A percentile compares a stretch with the other conserved stretches of the same genome.
phyloP scores from a whole-genome alignment of 2,888 invertebrate genomes.

The Proisotoma minuta region DNA sequence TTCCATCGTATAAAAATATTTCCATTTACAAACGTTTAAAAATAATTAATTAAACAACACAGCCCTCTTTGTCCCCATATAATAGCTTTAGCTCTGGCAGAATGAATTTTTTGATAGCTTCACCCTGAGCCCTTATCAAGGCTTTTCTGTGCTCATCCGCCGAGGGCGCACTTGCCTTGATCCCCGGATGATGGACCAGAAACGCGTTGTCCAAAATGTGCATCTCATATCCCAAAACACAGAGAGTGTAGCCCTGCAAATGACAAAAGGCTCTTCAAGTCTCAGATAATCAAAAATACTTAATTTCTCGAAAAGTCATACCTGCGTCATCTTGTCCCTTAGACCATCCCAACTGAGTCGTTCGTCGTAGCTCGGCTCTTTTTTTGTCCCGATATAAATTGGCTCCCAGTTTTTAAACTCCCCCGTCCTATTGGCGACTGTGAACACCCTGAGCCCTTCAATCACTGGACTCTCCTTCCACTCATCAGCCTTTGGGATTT shows the following conservation, averaged over 20 bases:
- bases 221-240: constrained; percentile 16
- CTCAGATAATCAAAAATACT: too few species aligned
- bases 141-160: constrained; percentile 53
- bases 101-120: constrained; percentile 58
- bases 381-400: constrained; percentile 49
- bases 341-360: constrained; percentile 51
- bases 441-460: constrained; percentile 41
- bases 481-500: constrained; percentile 29
- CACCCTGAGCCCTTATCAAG: constrained; percentile 59
- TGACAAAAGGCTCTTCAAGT: too few species aligned
- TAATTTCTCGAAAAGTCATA: too few species aligned
- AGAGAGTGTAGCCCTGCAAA: constrained; percentile 5
- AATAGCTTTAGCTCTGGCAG: constrained; percentile 77
- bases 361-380: constrained; percentile 49
- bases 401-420: constrained; percentile 50
- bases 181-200: constrained; percentile 13
- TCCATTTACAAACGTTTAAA: too few species aligned
- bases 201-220: constrained; percentile 15
- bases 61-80: constrained; percentile 73
- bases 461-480: constrained; percentile 36
- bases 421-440: constrained; percentile 41
- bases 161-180: background rate
- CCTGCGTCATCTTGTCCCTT: constrained; percentile 51
- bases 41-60: constrained; percentile 51
- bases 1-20: too few species aligned